A percentile compares a stretch with the other conserved stretches of the same genome.
These are phyloP conservation scores for Poecilus cupreus DNA, from an alignment of 2,888 invertebrate species.

Conservation along the genomic window DNA sequence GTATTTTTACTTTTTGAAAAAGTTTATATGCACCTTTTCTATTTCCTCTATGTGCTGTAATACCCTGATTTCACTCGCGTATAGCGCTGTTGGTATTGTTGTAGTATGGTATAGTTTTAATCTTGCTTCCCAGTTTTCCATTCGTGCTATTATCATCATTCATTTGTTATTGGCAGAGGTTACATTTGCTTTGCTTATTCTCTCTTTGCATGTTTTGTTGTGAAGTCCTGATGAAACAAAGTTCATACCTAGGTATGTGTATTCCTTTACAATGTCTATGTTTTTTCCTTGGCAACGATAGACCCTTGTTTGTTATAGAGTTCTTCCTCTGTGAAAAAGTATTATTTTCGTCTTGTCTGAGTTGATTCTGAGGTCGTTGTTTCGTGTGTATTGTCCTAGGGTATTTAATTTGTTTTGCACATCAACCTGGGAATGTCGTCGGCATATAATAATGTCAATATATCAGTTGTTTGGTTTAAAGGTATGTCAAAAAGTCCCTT, in stretches of 20 bases:
- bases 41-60: not conserved
- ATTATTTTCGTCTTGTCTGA: constrained; percentile 7
- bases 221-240: not conserved
- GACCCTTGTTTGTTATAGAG: not conserved
- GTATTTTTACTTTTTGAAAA: not conserved
- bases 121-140: constrained; percentile 5
- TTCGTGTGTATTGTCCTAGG: not conserved
- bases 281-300: not conserved
- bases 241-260: not conserved
- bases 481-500: no score
- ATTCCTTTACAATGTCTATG: not conserved
- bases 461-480: no score
- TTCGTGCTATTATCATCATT: not conserved
- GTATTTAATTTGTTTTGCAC: not conserved
- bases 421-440: not conserved
- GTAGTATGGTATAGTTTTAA: constrained; percentile 1
- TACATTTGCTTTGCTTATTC: constrained; percentile 4
- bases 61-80: not conserved
- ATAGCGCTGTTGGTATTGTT: not conserved
- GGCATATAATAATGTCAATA: no score
- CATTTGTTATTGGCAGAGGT: not conserved
- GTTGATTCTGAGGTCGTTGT: constrained; percentile 8
- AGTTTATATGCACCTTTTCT: not conserved
- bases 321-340: not conserved
- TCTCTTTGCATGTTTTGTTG: no score